Percentiles rank a stretch among this genome's conserved stretches.
Evolutionary conservation across 1,140 invertebrate genomes (phyloP).

Genomic region (Marisa cornuarietis): DNA sequence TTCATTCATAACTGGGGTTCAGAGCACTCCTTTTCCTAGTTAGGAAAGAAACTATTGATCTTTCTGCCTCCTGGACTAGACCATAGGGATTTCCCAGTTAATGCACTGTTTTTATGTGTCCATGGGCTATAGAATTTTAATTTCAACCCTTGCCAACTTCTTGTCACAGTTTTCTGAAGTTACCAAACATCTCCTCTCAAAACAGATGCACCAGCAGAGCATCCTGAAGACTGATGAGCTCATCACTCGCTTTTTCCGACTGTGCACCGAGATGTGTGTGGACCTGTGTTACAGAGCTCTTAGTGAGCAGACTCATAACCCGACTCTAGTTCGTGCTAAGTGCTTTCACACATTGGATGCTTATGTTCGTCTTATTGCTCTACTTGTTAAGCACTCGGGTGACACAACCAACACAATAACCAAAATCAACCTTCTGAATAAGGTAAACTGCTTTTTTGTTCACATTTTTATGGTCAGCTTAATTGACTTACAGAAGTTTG

Average conservation of each 20-base stretch:
- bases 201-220: conserved; percentile 93
- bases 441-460: conserved; percentile 71
- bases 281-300: conserved; percentile 89
- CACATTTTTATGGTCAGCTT: neutral
- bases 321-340: conserved; percentile 80
- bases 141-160: neutral
- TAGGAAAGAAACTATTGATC: neutral
- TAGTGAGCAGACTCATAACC: conserved; percentile 67
- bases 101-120: too few relatives aligned
- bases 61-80: too few relatives aligned
- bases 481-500: too few relatives aligned
- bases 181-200: neutral
- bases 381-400: conserved; percentile 91
- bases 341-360: conserved; percentile 96
- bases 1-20: too few relatives aligned
- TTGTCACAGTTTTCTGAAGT: neutral
- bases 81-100: too few relatives aligned
- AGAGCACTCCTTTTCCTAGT: neutral
- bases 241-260: conserved; percentile 95
- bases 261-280: conserved; percentile 96
- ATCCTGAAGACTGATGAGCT: conserved; percentile 97
- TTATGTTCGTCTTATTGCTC: conserved; percentile 91
- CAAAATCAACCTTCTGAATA: conserved; percentile 96
- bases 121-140: too few relatives aligned
- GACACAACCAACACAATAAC: conserved; percentile 88